Conservation (phyloP, 2,888 invertebrate genomes). For the Lordiphosa andalusiaca region DNA sequence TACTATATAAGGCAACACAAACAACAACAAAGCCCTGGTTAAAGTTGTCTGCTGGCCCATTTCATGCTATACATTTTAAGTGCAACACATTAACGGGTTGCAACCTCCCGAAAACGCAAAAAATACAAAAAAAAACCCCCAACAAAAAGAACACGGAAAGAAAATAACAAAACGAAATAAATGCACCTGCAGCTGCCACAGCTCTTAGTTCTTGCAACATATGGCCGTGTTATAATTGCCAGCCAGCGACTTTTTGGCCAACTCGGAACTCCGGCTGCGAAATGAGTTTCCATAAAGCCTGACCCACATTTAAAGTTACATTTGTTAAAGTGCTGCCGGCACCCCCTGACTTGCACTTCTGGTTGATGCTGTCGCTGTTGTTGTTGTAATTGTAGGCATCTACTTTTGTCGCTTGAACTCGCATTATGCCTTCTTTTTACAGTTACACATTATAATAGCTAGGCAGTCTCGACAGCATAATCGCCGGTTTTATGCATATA, state of each 20-base stretch:
- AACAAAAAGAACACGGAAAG: neutral
- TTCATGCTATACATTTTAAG: conserved; percentile 66
- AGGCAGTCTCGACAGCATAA: conserved; percentile 63
- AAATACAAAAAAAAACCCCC: neutral
- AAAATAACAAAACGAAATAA: conserved; percentile 9
- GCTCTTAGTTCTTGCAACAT: conserved; percentile 64
- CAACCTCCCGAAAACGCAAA: conserved; percentile 32
- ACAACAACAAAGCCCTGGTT: conserved; percentile 35
- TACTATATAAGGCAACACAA: conserved; percentile 1
- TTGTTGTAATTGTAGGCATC: conserved; percentile 31
- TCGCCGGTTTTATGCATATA: conserved; percentile 72
- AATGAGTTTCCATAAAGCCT: conserved; percentile 66
- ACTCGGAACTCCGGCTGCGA: conserved; percentile 19
- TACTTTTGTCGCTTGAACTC: conserved; percentile 40
- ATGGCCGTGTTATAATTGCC: conserved; percentile 68
- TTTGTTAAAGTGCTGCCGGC: conserved; percentile 46
- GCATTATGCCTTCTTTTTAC: conserved; percentile 51
- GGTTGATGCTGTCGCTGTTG: conserved; percentile 8
- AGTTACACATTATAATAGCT: conserved; percentile 54
- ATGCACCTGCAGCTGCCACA: conserved; percentile 54
- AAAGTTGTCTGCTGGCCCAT: conserved; percentile 62
- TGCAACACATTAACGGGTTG: conserved; percentile 65
- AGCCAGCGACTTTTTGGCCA: conserved; percentile 35
- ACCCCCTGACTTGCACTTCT: conserved; percentile 49
- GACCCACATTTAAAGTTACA: conserved; percentile 41